A percentile compares a stretch with the other conserved stretches of the same genome.
phyloP scores from a whole-genome alignment of 2,888 invertebrate species.

The Polyploca ridens region DNA sequence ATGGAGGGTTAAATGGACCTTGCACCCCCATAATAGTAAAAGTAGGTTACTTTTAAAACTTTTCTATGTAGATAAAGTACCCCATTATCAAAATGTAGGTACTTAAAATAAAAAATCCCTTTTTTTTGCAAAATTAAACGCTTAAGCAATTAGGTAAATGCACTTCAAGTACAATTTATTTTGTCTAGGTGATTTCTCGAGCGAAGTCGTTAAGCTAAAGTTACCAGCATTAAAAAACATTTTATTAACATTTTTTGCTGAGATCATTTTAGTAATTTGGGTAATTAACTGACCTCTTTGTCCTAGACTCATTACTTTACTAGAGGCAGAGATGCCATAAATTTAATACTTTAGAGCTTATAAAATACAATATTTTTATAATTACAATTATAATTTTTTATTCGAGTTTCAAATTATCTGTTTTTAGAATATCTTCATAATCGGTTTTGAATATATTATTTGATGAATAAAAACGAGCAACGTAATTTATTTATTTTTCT shows the following conservation, averaged over 20 bases:
- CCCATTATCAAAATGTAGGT: no score
- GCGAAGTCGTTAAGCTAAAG: conserved; percentile 5
- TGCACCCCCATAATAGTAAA: no score
- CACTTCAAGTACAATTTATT: conserved; percentile 10
- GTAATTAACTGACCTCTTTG: not conserved
- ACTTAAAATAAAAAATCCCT: not conserved
- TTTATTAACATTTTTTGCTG: not conserved
- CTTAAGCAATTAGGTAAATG: conserved; percentile 13
- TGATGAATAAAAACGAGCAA: no score
- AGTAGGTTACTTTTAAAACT: no score
- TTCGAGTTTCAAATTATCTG: no score
- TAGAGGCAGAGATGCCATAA: not conserved
- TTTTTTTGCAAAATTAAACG: not conserved
- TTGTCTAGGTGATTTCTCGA: conserved; percentile 7
- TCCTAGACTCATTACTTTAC: not conserved
- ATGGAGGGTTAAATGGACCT: no score
- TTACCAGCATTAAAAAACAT: not conserved
- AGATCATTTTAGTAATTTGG: conserved; percentile 10
- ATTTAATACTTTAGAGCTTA: not conserved
- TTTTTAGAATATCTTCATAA: no score
- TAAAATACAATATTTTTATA: no score
- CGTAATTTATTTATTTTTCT: no score
- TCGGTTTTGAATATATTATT: no score
- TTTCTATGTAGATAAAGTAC: no score
- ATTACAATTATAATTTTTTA: no score